Evolutionary conservation across 23 tunicate genomes (phyloP), one percentile per base, ranked within the genome.

Genomic region (Trididemnum clinides): DNA sequence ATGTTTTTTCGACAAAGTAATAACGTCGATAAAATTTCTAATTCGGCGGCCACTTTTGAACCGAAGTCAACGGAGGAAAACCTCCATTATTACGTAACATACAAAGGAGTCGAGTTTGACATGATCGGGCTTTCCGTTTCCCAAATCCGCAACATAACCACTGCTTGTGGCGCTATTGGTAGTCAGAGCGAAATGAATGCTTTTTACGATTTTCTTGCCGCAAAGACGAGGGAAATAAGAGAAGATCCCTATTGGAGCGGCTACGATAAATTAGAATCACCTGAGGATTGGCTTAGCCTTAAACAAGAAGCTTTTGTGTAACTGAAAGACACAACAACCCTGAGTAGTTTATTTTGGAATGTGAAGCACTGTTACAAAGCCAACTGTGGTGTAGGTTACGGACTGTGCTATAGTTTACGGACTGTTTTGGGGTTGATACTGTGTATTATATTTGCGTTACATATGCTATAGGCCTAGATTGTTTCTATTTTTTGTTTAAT

Each of bases 231-330:
- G 15, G 88, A 86, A 50, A 27, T 91, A 20, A 38, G 75, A 18
- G 2, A 37, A 18, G 86, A 86, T 65, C 96, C 91, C 15, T 34
- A 36, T 5, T 92, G 91, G 97, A 64, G 87, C 0, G 86, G 85
- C 22, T 19, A 35, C 0, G 91, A 92, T 71, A 72, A 50, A 0
- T 57, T 91, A 4, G 97, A 91, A 18, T 63, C 58, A 35, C 39
- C 97, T 15, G 18, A 44, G 15, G 97, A 87, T 58, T 92, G 97
- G 97, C 33, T 92, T 5, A 54, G 76, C n/a, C 59, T 91, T n/a
- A 76, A 76, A 28, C 20, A 59, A n/a, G 5, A 59, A 59, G 25
- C 3, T n/a, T n/a, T n/a, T n/a, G n/a, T n/a, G n/a, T n/a, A n/a
- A n/a, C n/a, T n/a, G n/a, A n/a, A n/a, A n/a, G n/a, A n/a, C n/a